A percentile compares a stretch with the other conserved stretches of the same genome.
These are phyloP conservation scores for Motacilla tschutschensis DNA, from an alignment of 2,113 vertebrate genomes.

Conservation along the genomic window DNA sequence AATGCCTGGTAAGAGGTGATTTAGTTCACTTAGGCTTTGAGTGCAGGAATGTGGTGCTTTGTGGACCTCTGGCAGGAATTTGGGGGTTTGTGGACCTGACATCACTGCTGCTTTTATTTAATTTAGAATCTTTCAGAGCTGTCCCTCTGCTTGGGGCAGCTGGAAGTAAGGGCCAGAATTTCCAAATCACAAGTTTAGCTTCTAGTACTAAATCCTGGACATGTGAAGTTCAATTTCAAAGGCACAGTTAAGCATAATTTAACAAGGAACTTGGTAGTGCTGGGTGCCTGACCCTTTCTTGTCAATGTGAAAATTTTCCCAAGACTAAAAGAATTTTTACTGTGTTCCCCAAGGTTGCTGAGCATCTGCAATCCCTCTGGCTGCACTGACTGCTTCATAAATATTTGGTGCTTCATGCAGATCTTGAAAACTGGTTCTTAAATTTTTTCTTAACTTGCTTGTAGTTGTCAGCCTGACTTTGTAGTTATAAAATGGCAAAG, in stretches of 20 bases:
- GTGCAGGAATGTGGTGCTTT: background rate
- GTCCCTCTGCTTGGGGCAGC: background rate
- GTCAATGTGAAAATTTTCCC: background rate
- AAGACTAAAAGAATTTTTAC: background rate
- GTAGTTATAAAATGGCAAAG: background rate
- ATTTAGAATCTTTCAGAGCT: background rate
- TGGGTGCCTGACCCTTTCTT: background rate
- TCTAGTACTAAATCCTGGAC: background rate
- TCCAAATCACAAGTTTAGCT: background rate
- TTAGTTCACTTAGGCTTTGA: background rate
- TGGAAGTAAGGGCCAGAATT: background rate
- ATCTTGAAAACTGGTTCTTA: background rate
- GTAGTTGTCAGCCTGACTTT: background rate
- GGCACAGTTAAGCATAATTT: background rate
- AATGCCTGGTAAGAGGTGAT: conserved; percentile 66
- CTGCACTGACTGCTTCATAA: background rate
- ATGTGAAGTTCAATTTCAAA: background rate
- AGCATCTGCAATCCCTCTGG: background rate
- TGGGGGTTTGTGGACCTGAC: background rate
- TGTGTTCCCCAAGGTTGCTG: background rate
- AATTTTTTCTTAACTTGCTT: background rate
- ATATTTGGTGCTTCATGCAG: background rate
- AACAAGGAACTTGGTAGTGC: background rate
- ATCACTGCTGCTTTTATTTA: background rate
- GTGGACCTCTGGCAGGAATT: background rate